These are phyloP conservation scores for Ciconia boyciana DNA, from an alignment of 2,113 vertebrate genomes.

Conservation along the genomic window DNA sequence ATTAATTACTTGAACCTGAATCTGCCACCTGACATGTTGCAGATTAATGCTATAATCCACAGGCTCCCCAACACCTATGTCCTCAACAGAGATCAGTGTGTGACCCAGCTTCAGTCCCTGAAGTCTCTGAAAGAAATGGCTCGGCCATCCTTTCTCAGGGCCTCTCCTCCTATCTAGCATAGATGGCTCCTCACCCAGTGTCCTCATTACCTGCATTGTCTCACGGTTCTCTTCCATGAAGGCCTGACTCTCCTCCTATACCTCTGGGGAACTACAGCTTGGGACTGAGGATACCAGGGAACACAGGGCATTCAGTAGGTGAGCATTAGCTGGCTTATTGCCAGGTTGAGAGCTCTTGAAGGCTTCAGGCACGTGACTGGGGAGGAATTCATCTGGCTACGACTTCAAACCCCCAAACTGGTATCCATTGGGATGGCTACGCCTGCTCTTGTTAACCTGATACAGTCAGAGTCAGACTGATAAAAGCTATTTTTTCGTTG, in stretches of 20 bases:
- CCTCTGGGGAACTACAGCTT: not conserved
- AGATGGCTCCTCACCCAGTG: not conserved
- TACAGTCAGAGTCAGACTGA: not conserved
- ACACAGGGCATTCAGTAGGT: not conserved
- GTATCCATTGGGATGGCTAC: not conserved
- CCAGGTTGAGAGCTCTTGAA: not conserved
- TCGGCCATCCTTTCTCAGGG: not conserved
- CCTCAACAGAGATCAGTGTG: not conserved
- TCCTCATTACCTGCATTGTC: not conserved
- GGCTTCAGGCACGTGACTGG: not conserved
- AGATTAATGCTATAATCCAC: not conserved
- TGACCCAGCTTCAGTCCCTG: not conserved
- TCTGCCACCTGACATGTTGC: not conserved
- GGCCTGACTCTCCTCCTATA: not conserved
- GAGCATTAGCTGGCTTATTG: not conserved
- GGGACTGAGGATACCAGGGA: not conserved
- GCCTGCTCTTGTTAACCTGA: not conserved
- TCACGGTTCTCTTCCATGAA: not conserved
- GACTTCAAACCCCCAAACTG: not conserved
- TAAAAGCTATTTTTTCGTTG: not conserved
- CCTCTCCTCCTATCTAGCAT: not conserved
- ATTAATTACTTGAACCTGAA: not conserved
- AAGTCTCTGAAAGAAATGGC: not conserved
- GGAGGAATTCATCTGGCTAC: not conserved
- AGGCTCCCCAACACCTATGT: not conserved